A percentile compares a stretch with the other conserved stretches of the same genome.
Evolutionary conservation across 2,888 invertebrate genomes (phyloP).

Genomic region (Agonopterix subpropinquella): DNA sequence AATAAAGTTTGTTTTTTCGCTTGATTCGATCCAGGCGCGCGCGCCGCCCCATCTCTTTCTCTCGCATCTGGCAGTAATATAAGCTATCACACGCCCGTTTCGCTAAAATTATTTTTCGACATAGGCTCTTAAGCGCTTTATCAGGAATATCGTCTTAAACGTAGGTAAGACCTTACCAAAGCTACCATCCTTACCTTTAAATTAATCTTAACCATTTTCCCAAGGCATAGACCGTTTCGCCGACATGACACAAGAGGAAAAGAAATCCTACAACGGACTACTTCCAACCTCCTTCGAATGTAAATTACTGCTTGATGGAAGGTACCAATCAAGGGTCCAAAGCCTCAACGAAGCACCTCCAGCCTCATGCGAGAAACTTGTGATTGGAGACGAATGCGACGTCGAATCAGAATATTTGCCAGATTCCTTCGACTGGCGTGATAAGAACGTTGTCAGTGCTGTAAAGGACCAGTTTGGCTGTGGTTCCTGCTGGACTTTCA

Average conservation of each 20-base stretch:
- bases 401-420: neutral
- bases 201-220: neutral
- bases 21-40: too few species aligned
- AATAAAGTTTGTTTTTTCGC: too few species aligned
- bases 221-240: constrained; percentile 13
- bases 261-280: constrained; percentile 1
- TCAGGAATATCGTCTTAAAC: too few species aligned
- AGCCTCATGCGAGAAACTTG: neutral
- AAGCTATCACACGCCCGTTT: too few species aligned
- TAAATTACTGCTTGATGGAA: too few species aligned
- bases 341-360: neutral
- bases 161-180: too few species aligned
- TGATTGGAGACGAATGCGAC: neutral
- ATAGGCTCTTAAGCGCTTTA: too few species aligned
- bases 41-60: too few species aligned
- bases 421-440: constrained; percentile 80
- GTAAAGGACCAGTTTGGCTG: constrained; percentile 87
- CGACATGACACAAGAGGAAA: constrained; percentile 17
- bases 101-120: too few species aligned
- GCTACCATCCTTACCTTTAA: too few species aligned
- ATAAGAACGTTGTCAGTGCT: constrained; percentile 82
- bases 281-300: neutral
- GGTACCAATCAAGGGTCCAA: neutral
- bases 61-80: too few species aligned
- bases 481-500: constrained; percentile 86